phyloP scores from a whole-genome alignment of 2,888 invertebrate species.

The Zelleria hepariella region DNA sequence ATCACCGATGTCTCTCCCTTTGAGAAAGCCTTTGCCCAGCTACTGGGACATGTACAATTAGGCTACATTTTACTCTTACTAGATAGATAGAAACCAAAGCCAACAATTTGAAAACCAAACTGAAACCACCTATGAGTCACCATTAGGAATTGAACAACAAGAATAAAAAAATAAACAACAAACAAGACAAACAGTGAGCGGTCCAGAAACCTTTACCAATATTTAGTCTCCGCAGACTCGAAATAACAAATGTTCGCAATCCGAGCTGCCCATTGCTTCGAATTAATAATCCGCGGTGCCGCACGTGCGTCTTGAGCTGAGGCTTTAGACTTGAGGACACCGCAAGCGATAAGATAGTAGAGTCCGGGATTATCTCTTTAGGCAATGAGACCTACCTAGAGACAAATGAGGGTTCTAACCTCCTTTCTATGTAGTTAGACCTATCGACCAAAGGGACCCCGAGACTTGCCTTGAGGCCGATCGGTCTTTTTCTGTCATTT shows the following conservation, averaged over 20 bases:
- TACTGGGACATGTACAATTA: too few species aligned
- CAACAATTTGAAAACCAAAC: not conserved
- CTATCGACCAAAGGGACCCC: too few species aligned
- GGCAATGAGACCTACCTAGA: too few species aligned
- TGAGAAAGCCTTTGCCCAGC: too few species aligned
- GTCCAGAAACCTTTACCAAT: not conserved
- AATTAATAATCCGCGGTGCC: constrained; percentile 39
- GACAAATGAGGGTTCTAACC: too few species aligned
- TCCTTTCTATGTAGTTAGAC: too few species aligned
- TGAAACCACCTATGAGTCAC: not conserved
- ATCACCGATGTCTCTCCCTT: too few species aligned
- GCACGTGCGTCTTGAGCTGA: constrained; percentile 36
- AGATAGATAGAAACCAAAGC: not conserved
- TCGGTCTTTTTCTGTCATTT: too few species aligned
- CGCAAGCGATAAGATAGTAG: not conserved
- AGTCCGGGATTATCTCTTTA: too few species aligned
- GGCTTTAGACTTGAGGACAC: not conserved
- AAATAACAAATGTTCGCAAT: constrained; percentile 45
- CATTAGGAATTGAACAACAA: not conserved
- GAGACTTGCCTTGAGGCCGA: too few species aligned
- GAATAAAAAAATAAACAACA: not conserved
- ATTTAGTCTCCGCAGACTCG: constrained; percentile 4
- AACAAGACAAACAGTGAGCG: not conserved
- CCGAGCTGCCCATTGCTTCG: constrained; percentile 35
- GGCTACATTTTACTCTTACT: too few species aligned